Base-by-base conservation (phyloP, 2,888 invertebrate genomes). In the Sarcophaga rosellei region DNA sequence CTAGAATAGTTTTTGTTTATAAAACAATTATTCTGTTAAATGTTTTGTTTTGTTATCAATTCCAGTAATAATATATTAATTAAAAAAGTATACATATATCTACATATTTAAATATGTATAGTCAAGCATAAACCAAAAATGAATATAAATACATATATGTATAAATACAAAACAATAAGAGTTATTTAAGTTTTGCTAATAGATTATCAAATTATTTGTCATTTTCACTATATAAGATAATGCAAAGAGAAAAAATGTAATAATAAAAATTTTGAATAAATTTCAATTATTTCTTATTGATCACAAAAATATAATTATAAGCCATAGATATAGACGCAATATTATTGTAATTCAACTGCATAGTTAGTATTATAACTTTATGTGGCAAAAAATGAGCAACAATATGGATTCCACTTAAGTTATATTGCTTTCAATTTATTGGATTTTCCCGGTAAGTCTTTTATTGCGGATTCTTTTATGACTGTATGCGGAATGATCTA, bases 281-380 rank as follows among this genome's bases (percentile, higher is more conserved):
- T 76, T 83, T 57, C 68, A 75, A 78, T 78, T 81, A 84, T 75
- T 86, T 86, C 81, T 86, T 86, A 84, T 84, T 84, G 86, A 84
- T 86, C 69, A 75, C 35, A 53, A 61, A 25, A 82, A 66, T 53
- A 53, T 12, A 53, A 53, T 15, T 53, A 53, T 53, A 53, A 53
- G 53, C 53, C 17, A 12, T 53, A 53, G 17, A 53, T 15, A 53
- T 53, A 53, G 12, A 15, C 25, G 15, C 66, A 66, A 66, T 61
- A 25, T 15, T 72, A 59, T 59, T 61, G n/a, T 21, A 21, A 25
- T 63, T 21, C 20, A n/a, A 44, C 35, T 20, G 44, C 44, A 66
- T 15, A 66, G 66, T 66, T 61, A 20, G 3, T 66, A 53, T 5
- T 17, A 53, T 53, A 53, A 53, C 53, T 17, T 53, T 53, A 53